phyloP scores from a whole-genome alignment of 2,797 vertebrate species.

The Parotocinclus haroldoi region DNA sequence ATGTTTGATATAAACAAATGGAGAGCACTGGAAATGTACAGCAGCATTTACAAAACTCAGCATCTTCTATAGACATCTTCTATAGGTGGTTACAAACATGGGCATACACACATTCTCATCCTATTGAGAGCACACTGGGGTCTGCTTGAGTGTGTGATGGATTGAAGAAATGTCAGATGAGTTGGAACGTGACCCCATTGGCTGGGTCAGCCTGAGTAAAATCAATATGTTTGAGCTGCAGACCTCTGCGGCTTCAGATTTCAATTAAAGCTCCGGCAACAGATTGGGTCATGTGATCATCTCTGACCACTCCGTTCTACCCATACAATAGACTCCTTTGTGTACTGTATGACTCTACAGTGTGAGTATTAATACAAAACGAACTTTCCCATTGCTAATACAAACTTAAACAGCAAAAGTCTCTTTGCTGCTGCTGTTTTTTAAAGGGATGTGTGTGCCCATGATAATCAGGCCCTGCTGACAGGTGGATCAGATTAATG shows the following conservation, averaged over 20 bases:
- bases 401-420: not conserved
- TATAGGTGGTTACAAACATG: not conserved
- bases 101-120: not conserved
- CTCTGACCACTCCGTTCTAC: conserved; percentile 37
- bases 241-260: conserved; percentile 47
- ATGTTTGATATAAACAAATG: conserved; percentile 45
- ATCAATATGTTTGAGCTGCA: conserved; percentile 51
- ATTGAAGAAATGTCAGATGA: conserved; percentile 50
- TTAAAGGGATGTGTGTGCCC: not conserved
- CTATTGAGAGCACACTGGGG: conserved; percentile 6
- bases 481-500: conserved; percentile 49
- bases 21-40: conserved; percentile 17
- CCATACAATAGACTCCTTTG: conserved; percentile 9
- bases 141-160: conserved; percentile 43
- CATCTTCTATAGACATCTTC: not conserved
- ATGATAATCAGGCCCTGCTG: conserved; percentile 28
- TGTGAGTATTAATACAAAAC: not conserved
- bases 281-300: conserved; percentile 44
- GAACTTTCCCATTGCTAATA: too few relatives aligned
- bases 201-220: conserved; percentile 43
- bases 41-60: conserved; percentile 16
- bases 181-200: conserved; percentile 45
- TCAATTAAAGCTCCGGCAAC: conserved; percentile 50
- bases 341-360: not conserved
- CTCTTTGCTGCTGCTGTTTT: not conserved